Percentiles rank a stretch among this genome's conserved stretches.
phyloP scores from a whole-genome alignment of 2,888 invertebrate species.

The Macropis europaea region DNA sequence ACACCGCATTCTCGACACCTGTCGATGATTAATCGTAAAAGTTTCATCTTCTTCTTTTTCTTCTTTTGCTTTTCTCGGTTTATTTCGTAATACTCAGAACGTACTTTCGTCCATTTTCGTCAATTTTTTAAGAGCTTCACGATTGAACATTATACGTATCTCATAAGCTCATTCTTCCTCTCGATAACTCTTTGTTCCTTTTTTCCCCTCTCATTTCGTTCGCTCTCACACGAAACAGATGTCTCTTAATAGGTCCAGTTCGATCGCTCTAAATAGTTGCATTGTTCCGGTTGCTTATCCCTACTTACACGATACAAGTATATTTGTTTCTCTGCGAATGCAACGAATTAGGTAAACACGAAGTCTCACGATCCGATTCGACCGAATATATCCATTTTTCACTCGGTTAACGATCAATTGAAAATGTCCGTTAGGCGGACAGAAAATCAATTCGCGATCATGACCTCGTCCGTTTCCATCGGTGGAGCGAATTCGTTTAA shows the following conservation, averaged over 20 bases:
- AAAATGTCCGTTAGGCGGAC: too few relatives aligned
- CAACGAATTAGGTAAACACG: conserved; percentile 65
- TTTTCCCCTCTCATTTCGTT: neutral
- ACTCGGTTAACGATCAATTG: neutral
- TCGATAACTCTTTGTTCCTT: conserved; percentile 23
- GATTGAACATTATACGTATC: conserved; percentile 45
- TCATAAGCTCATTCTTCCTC: conserved; percentile 56
- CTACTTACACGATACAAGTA: conserved; percentile 63
- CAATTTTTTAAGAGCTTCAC: conserved; percentile 42
- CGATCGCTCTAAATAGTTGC: conserved; percentile 62
- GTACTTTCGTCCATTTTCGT: conserved; percentile 22
- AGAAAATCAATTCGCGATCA: too few relatives aligned
- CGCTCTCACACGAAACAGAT: conserved; percentile 49
- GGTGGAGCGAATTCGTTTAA: too few relatives aligned
- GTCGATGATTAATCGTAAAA: conserved; percentile 61
- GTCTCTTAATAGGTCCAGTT: conserved; percentile 44
- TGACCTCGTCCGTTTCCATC: too few relatives aligned
- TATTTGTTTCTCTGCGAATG: conserved; percentile 62
- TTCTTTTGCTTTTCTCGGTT: too few relatives aligned
- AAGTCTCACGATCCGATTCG: conserved; percentile 55
- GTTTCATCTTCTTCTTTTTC: conserved; percentile 28
- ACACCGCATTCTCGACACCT: conserved; percentile 60
- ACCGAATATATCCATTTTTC: conserved; percentile 17
- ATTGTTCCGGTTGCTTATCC: conserved; percentile 65
- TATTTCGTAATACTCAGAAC: conserved; percentile 60